A percentile compares a stretch with the other conserved stretches of the same genome.
These are phyloP conservation scores for Cinara cedri DNA, from an alignment of 2,888 invertebrate genomes.

Conservation along the genomic window DNA sequence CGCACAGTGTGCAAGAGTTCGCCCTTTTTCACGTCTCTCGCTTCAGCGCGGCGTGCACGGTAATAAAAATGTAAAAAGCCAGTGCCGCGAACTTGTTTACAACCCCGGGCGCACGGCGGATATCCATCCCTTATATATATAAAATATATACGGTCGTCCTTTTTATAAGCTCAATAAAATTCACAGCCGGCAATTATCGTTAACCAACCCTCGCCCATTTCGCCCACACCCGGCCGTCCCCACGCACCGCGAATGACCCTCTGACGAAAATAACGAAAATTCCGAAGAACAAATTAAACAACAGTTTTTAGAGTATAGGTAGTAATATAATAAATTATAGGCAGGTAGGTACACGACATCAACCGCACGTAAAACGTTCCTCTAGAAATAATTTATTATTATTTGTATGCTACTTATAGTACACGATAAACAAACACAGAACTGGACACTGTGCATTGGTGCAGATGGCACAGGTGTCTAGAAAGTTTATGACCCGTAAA, in stretches of 20 bases:
- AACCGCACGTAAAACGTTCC: no score
- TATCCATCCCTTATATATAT: slow-evolving; percentile 15
- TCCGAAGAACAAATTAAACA: slow-evolving; percentile 32
- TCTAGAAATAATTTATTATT: no score
- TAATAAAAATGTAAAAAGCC: slow-evolving; percentile 54
- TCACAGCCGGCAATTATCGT: slow-evolving; percentile 37
- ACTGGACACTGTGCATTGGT: no score
- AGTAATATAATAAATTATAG: no score
- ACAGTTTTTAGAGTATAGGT: background rate
- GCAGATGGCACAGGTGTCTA: no score
- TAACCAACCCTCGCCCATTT: background rate
- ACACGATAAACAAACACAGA: no score
- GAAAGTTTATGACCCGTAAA: no score
- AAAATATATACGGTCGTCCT: slow-evolving; percentile 5
- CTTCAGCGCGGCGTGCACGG: background rate
- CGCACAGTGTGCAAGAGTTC: slow-evolving; percentile 10
- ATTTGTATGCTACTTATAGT: no score
- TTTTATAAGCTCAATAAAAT: slow-evolving; percentile 56
- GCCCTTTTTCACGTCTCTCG: background rate
- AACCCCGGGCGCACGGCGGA: background rate
- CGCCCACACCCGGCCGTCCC: background rate
- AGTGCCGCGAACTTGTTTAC: slow-evolving; percentile 50
- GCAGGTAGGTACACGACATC: no score
- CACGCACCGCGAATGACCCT: background rate
- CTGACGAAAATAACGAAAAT: background rate